Conservation (phyloP, 1,140 invertebrate species). For the Tenebrio molitor region DNA sequence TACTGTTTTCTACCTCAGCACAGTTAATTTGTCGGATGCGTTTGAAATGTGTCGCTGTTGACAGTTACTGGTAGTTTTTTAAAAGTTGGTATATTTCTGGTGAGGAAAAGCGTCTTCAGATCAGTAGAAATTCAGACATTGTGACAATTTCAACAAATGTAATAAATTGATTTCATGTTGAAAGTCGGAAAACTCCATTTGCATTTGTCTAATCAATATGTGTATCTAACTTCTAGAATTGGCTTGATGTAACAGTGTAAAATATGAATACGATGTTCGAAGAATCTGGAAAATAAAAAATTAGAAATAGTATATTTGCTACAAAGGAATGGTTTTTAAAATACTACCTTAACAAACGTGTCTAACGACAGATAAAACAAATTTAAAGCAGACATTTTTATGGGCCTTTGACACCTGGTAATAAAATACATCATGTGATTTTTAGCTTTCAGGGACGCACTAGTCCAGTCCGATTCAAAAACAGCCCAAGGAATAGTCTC, state of each 20-base stretch:
- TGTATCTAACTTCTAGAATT: background rate
- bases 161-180: too few species aligned
- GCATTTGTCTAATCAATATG: too few species aligned
- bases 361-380: background rate
- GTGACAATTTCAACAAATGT: too few species aligned
- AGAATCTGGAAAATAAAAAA: background rate
- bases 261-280: background rate
- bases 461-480: background rate
- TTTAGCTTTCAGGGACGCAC: background rate
- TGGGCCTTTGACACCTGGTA: background rate
- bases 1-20: too few species aligned
- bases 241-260: background rate
- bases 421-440: background rate
- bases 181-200: too few species aligned
- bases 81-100: too few species aligned
- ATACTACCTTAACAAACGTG: background rate
- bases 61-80: too few species aligned
- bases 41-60: too few species aligned
- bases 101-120: too few species aligned
- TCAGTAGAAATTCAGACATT: too few species aligned
- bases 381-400: background rate
- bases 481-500: background rate
- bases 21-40: too few species aligned
- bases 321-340: background rate
- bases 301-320: too few species aligned